Conservation (phyloP, 2,113 vertebrate genomes). For the Platichthys flesus region DNA sequence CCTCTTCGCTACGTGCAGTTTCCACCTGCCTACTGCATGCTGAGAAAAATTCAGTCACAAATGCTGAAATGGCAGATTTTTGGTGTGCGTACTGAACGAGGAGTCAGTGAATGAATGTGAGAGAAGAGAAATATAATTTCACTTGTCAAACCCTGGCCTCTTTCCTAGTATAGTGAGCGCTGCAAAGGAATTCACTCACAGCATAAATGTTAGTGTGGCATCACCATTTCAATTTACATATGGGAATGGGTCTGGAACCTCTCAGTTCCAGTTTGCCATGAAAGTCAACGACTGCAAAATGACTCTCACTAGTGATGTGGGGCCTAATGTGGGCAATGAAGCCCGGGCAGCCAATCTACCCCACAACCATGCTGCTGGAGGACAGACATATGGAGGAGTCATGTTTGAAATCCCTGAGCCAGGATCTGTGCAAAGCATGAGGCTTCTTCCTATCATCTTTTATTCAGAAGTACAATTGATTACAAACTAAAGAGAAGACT, state of each 20-base stretch:
- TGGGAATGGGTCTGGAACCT: neutral
- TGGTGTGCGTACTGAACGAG: neutral
- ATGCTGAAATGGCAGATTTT: constrained; percentile 29
- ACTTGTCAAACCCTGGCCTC: neutral
- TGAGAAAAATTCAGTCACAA: neutral
- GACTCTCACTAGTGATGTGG: neutral
- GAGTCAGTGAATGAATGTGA: neutral
- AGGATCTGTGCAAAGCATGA: too few relatives aligned
- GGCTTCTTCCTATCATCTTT: too few relatives aligned
- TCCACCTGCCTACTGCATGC: constrained; percentile 16
- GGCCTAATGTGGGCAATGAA: neutral
- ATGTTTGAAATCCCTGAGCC: too few relatives aligned
- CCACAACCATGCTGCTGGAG: too few relatives aligned
- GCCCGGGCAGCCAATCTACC: too few relatives aligned
- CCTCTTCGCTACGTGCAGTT: neutral
- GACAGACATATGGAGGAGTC: too few relatives aligned
- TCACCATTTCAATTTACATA: neutral
- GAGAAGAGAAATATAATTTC: neutral
- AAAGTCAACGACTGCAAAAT: neutral
- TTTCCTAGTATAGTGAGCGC: too few relatives aligned
- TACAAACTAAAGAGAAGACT: neutral
- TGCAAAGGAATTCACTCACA: neutral
- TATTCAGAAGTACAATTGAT: too few relatives aligned
- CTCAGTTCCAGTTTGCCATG: neutral
- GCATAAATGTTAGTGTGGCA: neutral